Evolutionary conservation across 30 jellyfish, hydroid and myxozoan species (phyloP).

Genomic region (Mastigias papua): DNA sequence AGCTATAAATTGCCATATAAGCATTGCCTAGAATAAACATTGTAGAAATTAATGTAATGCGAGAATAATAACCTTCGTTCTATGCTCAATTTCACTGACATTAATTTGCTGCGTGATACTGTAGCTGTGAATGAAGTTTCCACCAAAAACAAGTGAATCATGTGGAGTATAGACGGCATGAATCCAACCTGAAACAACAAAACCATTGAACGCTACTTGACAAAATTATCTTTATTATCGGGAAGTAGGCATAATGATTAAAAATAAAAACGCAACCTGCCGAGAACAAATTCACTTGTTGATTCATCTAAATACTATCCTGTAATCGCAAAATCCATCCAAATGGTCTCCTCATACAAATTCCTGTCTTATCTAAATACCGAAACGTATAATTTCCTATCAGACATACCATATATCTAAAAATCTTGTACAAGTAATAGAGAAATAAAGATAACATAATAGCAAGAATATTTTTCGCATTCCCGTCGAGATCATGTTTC

Average conservation of each 20-base stretch:
- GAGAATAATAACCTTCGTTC: slow-evolving; percentile 81
- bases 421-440: too few species aligned
- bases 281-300: not conserved
- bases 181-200: slow-evolving; percentile 90
- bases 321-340: not conserved
- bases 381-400: too few species aligned
- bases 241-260: too few species aligned
- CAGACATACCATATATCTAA: too few species aligned
- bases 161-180: slow-evolving; percentile 96
- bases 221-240: too few species aligned
- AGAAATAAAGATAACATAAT: too few species aligned
- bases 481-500: too few species aligned
- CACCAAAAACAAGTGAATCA: slow-evolving; percentile 98
- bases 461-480: too few species aligned
- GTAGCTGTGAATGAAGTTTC: slow-evolving; percentile 93
- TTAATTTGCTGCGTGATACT: slow-evolving; percentile 82
- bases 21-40: too few species aligned
- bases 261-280: not conserved
- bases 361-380: too few species aligned
- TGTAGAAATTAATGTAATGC: not conserved
- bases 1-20: too few species aligned
- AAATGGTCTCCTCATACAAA: not conserved
- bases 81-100: slow-evolving; percentile 87
- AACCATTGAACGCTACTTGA: too few species aligned
- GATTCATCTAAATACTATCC: not conserved